Base-by-base conservation (phyloP, 2,797 vertebrate genomes). In the Sibirionetta formosa region DNA sequence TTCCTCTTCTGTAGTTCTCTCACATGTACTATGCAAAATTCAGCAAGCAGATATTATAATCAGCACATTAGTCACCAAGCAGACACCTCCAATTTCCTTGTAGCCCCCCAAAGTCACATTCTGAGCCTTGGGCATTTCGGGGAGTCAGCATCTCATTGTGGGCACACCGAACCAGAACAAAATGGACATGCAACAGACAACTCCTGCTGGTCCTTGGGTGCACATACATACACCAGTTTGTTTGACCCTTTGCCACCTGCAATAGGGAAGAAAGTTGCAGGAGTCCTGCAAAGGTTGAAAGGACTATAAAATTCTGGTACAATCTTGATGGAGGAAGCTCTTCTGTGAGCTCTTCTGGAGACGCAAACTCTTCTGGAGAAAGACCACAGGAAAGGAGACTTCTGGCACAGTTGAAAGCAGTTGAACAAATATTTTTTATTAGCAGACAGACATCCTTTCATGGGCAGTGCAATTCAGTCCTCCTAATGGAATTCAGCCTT, bases 1-100 rank as follows among this genome's bases (percentile, higher is more conserved):
- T 93, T 83, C 82, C 76, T 92, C 89, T 89, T 68, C 68, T 46
- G 72, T 58, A 65, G 65, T 48, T 89, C 50, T 95, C 51, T 91
- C 66, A 68, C 72, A 40, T 82, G 60, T 86, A 79, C 90, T 91
- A 93, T 93, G 91, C 94, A 96, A 94, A 96, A 95, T 94, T 82
- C 73, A 86, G 66, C 48, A 84, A 65, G 80, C 87, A 84, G 76
- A 80, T 95, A 92, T 82, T 93, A 73, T 84, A 91, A 94, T 88
- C 73, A 94, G 48, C 73, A 70, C 58, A 91, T 84, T 91, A 94
- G 85, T 94, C 85, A 94, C 63, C 0, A 2, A 93, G 48, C 73
- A 91, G 60, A 81, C 63, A 93, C 57, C 70, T 88, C 82, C 66
- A 48, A 15, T 84, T 96, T 94, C 79, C 80, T 44, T 56, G 31